Evolutionary conservation across 2,888 invertebrate genomes (phyloP), one percentile per base, ranked within the genome.

Genomic region (Leptinotarsa tumamoca): DNA sequence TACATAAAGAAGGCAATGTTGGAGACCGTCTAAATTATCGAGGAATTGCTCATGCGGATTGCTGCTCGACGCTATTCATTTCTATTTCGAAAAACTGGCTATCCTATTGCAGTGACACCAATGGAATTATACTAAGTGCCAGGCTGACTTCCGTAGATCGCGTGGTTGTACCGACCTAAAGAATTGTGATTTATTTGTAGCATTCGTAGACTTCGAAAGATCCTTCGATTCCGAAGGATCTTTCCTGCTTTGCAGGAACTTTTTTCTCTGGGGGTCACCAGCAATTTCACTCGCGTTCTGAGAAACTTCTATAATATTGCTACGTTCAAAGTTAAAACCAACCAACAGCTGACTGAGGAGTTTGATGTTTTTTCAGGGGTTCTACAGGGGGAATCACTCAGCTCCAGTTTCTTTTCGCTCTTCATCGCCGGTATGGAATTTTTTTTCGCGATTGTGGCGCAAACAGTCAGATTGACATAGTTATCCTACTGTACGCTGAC

Each of bases 21-120:
- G 58, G 58, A n/a, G 56, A 56, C 56, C 21, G 4, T 56, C 56
- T 21, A 56, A 56, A 56, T n/a, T 56, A n/a, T 56, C 56, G 56
- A 3, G 15, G 4, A 4, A 27, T 27, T 27, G 27, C 4, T 4
- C 27, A 4, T 27, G 27, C 0, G 27, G 4, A 27, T 27, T 27
- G 27, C 27, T 27, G 0, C 27, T 4, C 27, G 27, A 27, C 4
- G 27, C 27, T 23, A 23, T 23, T 23, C 23, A 23, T 4, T 27
- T 27, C 4, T 27, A 27, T 4, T 27, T 4, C 27, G 27, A 27
- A 4, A 27, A 27, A 27, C 27, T 4, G 4, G 27, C 4, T 27
- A 4, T 4, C 27, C 27, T 27, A 27, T 27, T 27, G 27, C 4
- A 27, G 27, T 27, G 27, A 27, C 4, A 27, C 4, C 27, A 56